phyloP scores from a whole-genome alignment of 2,888 invertebrate genomes.

The Agrochola macilenta region DNA sequence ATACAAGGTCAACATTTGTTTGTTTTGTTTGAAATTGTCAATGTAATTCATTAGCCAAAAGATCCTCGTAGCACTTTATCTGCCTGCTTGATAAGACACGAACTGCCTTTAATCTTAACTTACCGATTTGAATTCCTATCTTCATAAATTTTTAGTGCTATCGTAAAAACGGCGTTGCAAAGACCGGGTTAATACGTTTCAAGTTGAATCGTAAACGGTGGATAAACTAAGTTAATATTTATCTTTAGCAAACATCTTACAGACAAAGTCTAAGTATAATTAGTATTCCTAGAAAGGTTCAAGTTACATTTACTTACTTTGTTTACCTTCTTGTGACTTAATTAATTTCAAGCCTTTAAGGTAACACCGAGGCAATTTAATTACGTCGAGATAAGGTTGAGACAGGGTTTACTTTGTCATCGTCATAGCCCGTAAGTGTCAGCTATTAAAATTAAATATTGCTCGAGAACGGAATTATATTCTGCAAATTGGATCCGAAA shows the following conservation, averaged over 20 bases:
- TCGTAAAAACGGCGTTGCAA: slow-evolving; percentile 61
- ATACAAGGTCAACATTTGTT: too few species aligned
- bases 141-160: slow-evolving; percentile 53
- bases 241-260: slow-evolving; percentile 61
- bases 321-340: slow-evolving; percentile 54
- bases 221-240: slow-evolving; percentile 64
- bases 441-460: slow-evolving; percentile 54
- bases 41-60: too few species aligned
- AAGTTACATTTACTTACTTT: slow-evolving; percentile 49
- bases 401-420: slow-evolving; percentile 51
- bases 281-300: slow-evolving; percentile 55
- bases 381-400: slow-evolving; percentile 49
- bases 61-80: too few species aligned
- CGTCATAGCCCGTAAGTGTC: slow-evolving; percentile 34
- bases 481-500: slow-evolving; percentile 49
- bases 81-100: neutral
- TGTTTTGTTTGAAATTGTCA: too few species aligned
- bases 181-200: slow-evolving; percentile 46
- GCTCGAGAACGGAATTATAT: slow-evolving; percentile 27
- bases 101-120: neutral
- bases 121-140: slow-evolving; percentile 59
- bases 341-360: slow-evolving; percentile 50
- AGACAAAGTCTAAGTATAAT: slow-evolving; percentile 39
- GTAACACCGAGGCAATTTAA: slow-evolving; percentile 45
- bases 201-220: slow-evolving; percentile 64